A percentile compares a stretch with the other conserved stretches of the same genome.
These are phyloP conservation scores for Calvadosia cruxmelitensis DNA, from an alignment of 30 jellyfish, hydroid and myxozoan genomes.

Conservation along the genomic window DNA sequence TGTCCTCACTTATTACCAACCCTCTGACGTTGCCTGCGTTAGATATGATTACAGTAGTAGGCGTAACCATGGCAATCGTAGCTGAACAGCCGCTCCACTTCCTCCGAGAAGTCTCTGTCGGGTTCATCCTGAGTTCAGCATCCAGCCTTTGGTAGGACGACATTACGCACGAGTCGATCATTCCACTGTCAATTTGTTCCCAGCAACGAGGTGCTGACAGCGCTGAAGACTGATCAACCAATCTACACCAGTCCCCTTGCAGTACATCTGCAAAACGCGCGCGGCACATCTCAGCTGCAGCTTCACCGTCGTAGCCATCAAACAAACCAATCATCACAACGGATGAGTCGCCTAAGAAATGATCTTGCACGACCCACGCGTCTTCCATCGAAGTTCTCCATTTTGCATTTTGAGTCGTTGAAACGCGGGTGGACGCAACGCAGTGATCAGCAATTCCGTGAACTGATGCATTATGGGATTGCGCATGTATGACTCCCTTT, in stretches of 20 bases:
- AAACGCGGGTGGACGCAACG: too few species aligned
- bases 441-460: too few species aligned
- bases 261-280: slow-evolving; percentile 12
- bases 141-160: slow-evolving; percentile 27
- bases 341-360: too few species aligned
- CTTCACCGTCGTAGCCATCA: slow-evolving; percentile 48
- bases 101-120: slow-evolving; percentile 25
- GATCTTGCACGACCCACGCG: too few species aligned
- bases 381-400: too few species aligned
- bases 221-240: too few species aligned
- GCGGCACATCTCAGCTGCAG: slow-evolving; percentile 51
- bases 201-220: too few species aligned
- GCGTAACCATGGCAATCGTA: slow-evolving; percentile 19
- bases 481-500: too few species aligned
- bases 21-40: slow-evolving; percentile 47
- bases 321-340: slow-evolving; percentile 56
- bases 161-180: slow-evolving; percentile 15
- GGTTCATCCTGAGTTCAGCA: slow-evolving; percentile 11
- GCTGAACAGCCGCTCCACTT: slow-evolving; percentile 72
- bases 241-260: background rate
- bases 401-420: too few species aligned
- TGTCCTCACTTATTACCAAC: slow-evolving; percentile 31
- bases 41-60: slow-evolving; percentile 19
- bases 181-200: too few species aligned
- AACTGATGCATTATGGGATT: too few species aligned